Evolutionary conservation across 2,797 vertebrate genomes (phyloP), one percentile per base, ranked within the genome.

Genomic region (Spondyliosoma cantharus): DNA sequence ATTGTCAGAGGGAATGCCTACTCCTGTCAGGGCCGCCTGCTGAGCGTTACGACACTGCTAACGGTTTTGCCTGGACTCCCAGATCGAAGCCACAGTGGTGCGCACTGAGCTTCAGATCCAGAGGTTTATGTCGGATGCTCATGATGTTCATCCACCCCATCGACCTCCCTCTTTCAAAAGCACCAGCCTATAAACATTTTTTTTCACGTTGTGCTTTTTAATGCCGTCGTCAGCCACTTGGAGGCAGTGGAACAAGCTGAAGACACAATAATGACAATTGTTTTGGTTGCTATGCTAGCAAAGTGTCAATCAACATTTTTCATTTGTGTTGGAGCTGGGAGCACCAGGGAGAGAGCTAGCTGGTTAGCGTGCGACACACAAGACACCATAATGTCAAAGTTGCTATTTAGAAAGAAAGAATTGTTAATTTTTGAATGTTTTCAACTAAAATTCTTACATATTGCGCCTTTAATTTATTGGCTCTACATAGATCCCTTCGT

Each of bases 1-100:
- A 93, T 88, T 91, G 90, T 93, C 92, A 91, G 78, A 73, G 69
- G 77, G 72, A 84, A 76, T 12, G 60, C 3, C 7, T 46, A 37
- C 50, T 83, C 46, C 54, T 29, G 49, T 66, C 22, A 0, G 71
- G 75, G 29, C 57, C 1, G 66, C 49, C 48, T 25, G 43, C 58
- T 42, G 64, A 80, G 25, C 22, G 32, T 20, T 6, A 50, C 57
- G 20, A 11, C 0, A 60, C 17, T 50, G 37, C 46, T 73, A 48
- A 79, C 77, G 53, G 14, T 37, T 66, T 83, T 6, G 53, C 15
- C 29, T n/a, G 8, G 50, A 17, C 27, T 56, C 46, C 22, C 2
- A 25, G 27, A 60, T 43, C 70, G 17, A 27, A 58, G 37, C 42
- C 25, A 20, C 25, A 17, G 22, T 6, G 15, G 14, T 6, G 37